Conservation (phyloP, 2,888 invertebrate species). For the Sussaba pulchella region DNA sequence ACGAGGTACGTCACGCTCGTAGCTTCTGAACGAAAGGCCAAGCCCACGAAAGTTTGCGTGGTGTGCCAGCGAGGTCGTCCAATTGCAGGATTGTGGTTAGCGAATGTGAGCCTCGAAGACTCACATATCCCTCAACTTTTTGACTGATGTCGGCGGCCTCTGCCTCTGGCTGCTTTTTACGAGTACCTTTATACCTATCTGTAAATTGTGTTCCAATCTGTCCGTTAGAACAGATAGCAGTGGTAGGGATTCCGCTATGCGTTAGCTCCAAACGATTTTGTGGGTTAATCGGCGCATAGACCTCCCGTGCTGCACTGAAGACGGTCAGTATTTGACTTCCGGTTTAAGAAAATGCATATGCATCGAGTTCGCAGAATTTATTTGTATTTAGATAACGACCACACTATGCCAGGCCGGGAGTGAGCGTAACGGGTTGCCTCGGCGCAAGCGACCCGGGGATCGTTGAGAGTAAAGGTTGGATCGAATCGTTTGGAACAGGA, state of each 20-base stretch:
- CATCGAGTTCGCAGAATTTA: conserved; percentile 59
- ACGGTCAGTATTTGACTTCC: conserved; percentile 65
- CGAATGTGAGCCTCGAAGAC: conserved; percentile 5
- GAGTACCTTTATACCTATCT: neutral
- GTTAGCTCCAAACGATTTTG: conserved; percentile 33
- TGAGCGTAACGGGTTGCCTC: conserved; percentile 12
- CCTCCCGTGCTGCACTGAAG: conserved; percentile 38
- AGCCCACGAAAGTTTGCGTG: conserved; percentile 32
- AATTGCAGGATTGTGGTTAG: conserved; percentile 15
- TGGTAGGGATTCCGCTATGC: neutral
- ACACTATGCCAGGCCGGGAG: conserved; percentile 29
- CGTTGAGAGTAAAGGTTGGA: conserved; percentile 21
- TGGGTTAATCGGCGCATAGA: conserved; percentile 58
- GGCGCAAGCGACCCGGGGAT: conserved; percentile 36
- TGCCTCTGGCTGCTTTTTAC: neutral
- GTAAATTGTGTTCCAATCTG: conserved; percentile 1
- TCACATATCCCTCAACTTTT: conserved; percentile 27
- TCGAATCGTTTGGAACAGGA: conserved; percentile 5
- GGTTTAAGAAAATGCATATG: conserved; percentile 65
- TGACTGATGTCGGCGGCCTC: conserved; percentile 1
- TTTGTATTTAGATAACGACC: conserved; percentile 65
- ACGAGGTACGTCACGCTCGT: conserved; percentile 34
- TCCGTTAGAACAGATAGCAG: neutral
- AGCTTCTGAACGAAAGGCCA: conserved; percentile 43
- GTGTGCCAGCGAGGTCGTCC: conserved; percentile 19